Conservation (phyloP, 2,113 vertebrate genomes). For the Colossoma macropomum region DNA sequence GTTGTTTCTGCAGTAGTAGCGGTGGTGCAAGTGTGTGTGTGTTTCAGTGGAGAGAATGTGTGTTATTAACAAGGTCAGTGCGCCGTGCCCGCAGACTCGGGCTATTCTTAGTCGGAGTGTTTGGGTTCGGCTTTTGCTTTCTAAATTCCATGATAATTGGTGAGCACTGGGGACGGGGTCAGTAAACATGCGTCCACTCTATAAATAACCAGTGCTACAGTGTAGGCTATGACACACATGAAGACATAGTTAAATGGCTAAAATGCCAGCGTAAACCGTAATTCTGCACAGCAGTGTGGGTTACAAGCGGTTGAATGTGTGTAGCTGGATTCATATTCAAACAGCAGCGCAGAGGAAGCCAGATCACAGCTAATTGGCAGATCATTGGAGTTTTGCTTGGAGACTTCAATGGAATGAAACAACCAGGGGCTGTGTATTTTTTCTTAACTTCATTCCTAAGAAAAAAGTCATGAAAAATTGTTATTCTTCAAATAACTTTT, state of each 20-base stretch:
- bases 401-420: neutral
- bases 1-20: no score
- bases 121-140: constrained; percentile 75
- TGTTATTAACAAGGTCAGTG: neutral
- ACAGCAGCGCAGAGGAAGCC: neutral
- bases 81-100: no score
- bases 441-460: no score
- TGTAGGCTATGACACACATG: neutral
- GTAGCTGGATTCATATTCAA: neutral
- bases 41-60: neutral
- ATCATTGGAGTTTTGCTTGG: neutral
- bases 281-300: neutral
- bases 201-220: constrained; percentile 67
- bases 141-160: constrained; percentile 81
- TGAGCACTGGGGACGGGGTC: constrained; percentile 71
- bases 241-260: neutral
- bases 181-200: constrained; percentile 66
- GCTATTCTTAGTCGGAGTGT: constrained; percentile 52
- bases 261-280: neutral
- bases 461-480: no score
- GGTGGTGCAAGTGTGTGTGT: neutral
- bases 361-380: neutral
- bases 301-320: neutral
- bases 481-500: no score
- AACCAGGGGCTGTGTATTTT: no score